phyloP scores from a whole-genome alignment of 1,140 invertebrate genomes.

The Globodera ellingtonae region DNA sequence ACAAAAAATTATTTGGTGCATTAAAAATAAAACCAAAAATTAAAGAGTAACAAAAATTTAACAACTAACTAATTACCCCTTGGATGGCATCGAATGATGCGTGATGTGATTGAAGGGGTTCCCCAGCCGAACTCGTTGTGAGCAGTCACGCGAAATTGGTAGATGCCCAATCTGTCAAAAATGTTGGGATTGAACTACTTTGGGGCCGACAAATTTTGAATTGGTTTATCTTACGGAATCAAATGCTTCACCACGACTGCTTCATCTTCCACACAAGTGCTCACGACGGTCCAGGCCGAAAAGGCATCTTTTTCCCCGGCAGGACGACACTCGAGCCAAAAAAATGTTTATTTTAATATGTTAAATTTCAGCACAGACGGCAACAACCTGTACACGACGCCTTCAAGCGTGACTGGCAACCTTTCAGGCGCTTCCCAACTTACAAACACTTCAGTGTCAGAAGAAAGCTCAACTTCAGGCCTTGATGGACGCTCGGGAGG shows the following conservation, averaged over 20 bases:
- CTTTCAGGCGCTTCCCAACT: slow-evolving; percentile 75
- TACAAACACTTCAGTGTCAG: slow-evolving; percentile 82
- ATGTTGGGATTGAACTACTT: neutral
- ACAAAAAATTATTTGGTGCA: no score
- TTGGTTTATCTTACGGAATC: slow-evolving; percentile 67
- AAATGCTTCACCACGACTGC: slow-evolving; percentile 82
- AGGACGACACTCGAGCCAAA: slow-evolving; percentile 71
- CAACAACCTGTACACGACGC: slow-evolving; percentile 70
- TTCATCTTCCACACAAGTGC: slow-evolving; percentile 87
- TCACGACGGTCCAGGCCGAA: slow-evolving; percentile 77
- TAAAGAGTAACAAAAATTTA: no score
- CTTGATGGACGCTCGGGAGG: slow-evolving; percentile 81
- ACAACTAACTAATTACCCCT: slow-evolving; percentile 36
- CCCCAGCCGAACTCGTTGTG: slow-evolving; percentile 81
- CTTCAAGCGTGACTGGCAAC: slow-evolving; percentile 74
- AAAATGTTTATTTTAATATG: neutral
- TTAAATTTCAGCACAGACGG: neutral
- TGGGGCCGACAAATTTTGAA: slow-evolving; percentile 12
- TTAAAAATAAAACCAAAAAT: no score
- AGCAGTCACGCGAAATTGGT: slow-evolving; percentile 82
- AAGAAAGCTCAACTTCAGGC: slow-evolving; percentile 79
- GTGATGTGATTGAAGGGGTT: slow-evolving; percentile 67
- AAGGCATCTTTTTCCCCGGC: slow-evolving; percentile 68
- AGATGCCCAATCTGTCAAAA: slow-evolving; percentile 31
- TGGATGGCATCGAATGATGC: slow-evolving; percentile 65